These are phyloP conservation scores for Scolopax mira DNA, from an alignment of 2,113 vertebrate genomes.

Conservation along the genomic window DNA sequence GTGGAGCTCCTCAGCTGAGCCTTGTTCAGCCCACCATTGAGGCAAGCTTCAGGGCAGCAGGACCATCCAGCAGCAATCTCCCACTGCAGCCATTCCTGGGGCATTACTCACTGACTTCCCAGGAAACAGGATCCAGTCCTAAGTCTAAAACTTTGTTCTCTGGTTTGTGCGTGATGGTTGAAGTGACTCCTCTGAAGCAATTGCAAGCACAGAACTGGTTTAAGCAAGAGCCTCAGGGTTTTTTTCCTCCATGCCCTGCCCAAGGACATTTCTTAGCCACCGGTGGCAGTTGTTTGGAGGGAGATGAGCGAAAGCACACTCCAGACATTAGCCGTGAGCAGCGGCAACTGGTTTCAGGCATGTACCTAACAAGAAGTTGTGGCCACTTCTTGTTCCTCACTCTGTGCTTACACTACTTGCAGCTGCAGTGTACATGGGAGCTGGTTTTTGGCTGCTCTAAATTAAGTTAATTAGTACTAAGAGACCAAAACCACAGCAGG, in stretches of 20 bases:
- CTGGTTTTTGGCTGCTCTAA: not conserved
- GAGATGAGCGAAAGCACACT: not conserved
- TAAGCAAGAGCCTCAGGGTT: not conserved
- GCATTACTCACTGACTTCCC: slow-evolving; percentile 32
- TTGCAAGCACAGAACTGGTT: not conserved
- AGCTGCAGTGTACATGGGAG: not conserved
- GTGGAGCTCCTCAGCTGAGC: not conserved
- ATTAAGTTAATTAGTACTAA: not conserved
- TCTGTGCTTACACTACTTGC: not conserved
- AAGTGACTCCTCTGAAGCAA: not conserved
- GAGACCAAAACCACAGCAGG: not conserved
- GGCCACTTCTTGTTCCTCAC: not conserved
- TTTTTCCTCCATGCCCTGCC: not conserved
- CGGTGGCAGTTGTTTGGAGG: not conserved
- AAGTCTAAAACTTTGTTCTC: not conserved
- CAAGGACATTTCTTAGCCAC: not conserved
- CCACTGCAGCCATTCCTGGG: not conserved
- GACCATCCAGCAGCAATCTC: not conserved
- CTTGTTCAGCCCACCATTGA: not conserved
- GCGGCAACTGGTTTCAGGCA: not conserved
- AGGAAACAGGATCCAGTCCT: not conserved
- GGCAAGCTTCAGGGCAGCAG: not conserved
- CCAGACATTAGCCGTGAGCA: not conserved
- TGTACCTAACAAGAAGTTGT: not conserved
- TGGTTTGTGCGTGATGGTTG: accelerated